Evolutionary conservation across 2,113 vertebrate species (phyloP).

Genomic region (Sus scrofa): DNA sequence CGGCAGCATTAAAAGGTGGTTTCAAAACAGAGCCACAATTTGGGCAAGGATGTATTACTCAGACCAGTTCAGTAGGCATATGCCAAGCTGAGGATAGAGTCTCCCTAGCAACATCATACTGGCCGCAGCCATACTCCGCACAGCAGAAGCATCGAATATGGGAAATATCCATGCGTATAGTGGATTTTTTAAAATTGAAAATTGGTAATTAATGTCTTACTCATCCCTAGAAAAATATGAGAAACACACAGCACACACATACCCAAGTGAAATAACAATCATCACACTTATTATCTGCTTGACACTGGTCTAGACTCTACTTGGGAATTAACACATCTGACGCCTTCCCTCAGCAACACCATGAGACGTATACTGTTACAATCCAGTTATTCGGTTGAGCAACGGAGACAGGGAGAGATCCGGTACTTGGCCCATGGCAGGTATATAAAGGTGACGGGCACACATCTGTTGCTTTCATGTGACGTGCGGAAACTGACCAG

Average conservation of each 20-base stretch:
- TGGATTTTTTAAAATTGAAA: not conserved
- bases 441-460: not conserved
- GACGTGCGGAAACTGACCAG: not conserved
- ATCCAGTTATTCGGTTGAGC: not conserved
- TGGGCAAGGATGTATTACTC: not conserved
- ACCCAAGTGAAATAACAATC: not conserved
- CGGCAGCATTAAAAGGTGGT: not conserved
- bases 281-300: not conserved
- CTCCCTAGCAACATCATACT: fast-evolving
- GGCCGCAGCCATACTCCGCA: not conserved
- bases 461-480: not conserved
- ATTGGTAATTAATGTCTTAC: not conserved
- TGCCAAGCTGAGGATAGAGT: not conserved
- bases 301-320: not conserved
- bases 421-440: not conserved
- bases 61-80: not conserved
- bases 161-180: not conserved
- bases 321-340: not conserved
- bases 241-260: no score
- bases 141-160: not conserved
- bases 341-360: not conserved
- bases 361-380: not conserved
- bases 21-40: not conserved
- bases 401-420: not conserved
- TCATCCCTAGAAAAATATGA: not conserved